phyloP scores from a whole-genome alignment of 2,888 invertebrate genomes.

The Ichneumon xanthorius region DNA sequence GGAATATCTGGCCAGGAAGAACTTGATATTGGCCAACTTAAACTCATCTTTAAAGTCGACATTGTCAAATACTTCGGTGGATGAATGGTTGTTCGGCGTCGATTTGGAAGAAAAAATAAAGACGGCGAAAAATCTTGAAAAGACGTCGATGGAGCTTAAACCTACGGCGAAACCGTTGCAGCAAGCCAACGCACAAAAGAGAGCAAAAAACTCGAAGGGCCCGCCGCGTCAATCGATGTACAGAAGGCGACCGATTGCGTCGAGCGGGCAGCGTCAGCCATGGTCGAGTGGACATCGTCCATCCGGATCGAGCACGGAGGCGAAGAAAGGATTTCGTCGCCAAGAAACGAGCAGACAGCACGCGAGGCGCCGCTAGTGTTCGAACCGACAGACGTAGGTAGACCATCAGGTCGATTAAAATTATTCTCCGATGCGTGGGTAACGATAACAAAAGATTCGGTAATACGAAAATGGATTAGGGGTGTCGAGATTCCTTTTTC shows the following conservation, averaged over 20 bases:
- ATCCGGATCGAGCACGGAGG: too few relatives aligned
- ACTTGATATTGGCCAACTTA: too few relatives aligned
- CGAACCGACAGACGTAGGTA: not conserved
- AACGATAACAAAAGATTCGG: constrained; percentile 6
- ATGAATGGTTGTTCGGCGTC: too few relatives aligned
- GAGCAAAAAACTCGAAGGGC: constrained; percentile 63
- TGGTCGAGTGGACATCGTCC: not conserved
- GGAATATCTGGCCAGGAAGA: too few relatives aligned
- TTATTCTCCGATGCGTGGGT: not conserved
- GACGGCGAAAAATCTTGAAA: too few relatives aligned
- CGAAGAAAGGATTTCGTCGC: too few relatives aligned
- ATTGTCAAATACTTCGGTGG: too few relatives aligned
- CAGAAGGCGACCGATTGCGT: not conserved
- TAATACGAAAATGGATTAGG: constrained; percentile 3
- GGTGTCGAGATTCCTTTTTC: not conserved
- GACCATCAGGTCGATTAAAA: not conserved
- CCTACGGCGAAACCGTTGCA: constrained; percentile 16
- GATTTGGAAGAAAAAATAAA: too few relatives aligned
- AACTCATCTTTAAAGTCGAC: too few relatives aligned
- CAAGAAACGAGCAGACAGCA: too few relatives aligned
- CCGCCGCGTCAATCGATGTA: constrained; percentile 25
- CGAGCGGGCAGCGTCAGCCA: not conserved
- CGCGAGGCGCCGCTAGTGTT: not conserved
- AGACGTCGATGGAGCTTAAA: too few relatives aligned
- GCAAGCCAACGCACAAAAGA: constrained; percentile 8